A percentile compares a stretch with the other conserved stretches of the same genome.
phyloP scores from a whole-genome alignment of 2,888 invertebrate species.

The Pyralis farinalis region DNA sequence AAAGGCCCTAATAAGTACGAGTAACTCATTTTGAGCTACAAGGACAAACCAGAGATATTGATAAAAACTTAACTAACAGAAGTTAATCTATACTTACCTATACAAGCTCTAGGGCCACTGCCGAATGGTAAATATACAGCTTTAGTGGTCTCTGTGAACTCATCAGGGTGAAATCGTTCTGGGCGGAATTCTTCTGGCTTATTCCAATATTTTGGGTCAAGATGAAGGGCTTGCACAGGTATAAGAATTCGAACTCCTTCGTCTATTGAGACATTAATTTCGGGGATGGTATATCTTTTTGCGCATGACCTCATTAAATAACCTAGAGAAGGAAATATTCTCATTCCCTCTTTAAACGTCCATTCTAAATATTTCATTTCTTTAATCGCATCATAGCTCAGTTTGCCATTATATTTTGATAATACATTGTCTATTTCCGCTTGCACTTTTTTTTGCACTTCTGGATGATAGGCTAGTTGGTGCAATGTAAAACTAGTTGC shows the following conservation, averaged over 20 bases:
- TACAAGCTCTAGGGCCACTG: conserved; percentile 6
- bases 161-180: conserved; percentile 28
- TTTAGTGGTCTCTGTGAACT: conserved; percentile 16
- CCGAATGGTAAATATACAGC: conserved; percentile 13
- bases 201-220: conserved; percentile 32
- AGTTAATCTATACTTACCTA: conserved; percentile 1
- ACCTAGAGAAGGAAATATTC: conserved; percentile 31
- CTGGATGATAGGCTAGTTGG: conserved; percentile 36
- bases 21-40: too few species aligned
- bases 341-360: conserved; percentile 33
- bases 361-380: conserved; percentile 28
- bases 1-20: too few species aligned
- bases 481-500: conserved; percentile 36
- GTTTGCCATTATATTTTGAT: conserved; percentile 24
- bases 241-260: conserved; percentile 28
- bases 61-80: too few species aligned
- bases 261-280: conserved; percentile 16
- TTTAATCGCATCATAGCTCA: conserved; percentile 31
- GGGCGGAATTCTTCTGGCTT: conserved; percentile 34
- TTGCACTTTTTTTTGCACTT: conserved; percentile 39
- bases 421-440: conserved; percentile 37
- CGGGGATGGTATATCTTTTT: conserved; percentile 15
- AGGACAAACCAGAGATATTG: too few species aligned
- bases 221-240: conserved; percentile 33
- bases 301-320: conserved; percentile 11